phyloP scores from a whole-genome alignment of 2,113 vertebrate genomes.

The Heterochromis multidens region DNA sequence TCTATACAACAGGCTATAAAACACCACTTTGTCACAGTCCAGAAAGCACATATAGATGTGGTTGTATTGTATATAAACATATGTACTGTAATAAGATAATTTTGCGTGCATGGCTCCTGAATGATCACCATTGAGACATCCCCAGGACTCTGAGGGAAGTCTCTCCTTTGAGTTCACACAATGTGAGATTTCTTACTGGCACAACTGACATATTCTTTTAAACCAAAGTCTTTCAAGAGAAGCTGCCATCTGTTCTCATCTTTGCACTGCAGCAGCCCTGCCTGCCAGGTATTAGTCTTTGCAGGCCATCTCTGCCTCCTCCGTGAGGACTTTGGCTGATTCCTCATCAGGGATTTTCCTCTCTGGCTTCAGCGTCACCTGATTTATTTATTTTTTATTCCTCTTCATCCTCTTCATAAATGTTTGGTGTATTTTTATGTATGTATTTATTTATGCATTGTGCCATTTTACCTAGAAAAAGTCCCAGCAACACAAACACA shows the following conservation, averaged over 20 bases:
- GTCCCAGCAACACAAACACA: constrained; percentile 92
- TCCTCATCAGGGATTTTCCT: constrained; percentile 57
- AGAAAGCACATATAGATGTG: constrained; percentile 99
- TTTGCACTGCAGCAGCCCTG: constrained; percentile 70
- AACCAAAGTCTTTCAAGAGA: constrained; percentile 80
- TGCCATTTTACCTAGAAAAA: constrained; percentile 79
- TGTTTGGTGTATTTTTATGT: constrained; percentile 78
- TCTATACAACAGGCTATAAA: constrained; percentile 99
- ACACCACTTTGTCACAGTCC: constrained; percentile 99
- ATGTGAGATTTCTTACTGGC: constrained; percentile 80
- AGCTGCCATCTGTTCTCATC: constrained; percentile 78
- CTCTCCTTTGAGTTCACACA: constrained; percentile 82
- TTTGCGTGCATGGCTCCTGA: constrained; percentile 95
- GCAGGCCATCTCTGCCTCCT: constrained; percentile 74
- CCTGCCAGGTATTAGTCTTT: constrained; percentile 76
- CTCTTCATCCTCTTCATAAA: constrained; percentile 76
- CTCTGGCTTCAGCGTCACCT: constrained; percentile 49
- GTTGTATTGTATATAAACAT: constrained; percentile 99
- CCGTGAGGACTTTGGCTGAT: constrained; percentile 87
- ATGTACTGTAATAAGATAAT: constrained; percentile 95
- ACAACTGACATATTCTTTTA: constrained; percentile 80
- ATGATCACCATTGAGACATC: constrained; percentile 79
- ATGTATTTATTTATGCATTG: constrained; percentile 53
- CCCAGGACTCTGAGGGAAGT: constrained; percentile 67
- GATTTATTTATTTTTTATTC: constrained; percentile 28